Conservation (phyloP, 2,113 vertebrate genomes). For the Hymenochirus boettgeri region DNA sequence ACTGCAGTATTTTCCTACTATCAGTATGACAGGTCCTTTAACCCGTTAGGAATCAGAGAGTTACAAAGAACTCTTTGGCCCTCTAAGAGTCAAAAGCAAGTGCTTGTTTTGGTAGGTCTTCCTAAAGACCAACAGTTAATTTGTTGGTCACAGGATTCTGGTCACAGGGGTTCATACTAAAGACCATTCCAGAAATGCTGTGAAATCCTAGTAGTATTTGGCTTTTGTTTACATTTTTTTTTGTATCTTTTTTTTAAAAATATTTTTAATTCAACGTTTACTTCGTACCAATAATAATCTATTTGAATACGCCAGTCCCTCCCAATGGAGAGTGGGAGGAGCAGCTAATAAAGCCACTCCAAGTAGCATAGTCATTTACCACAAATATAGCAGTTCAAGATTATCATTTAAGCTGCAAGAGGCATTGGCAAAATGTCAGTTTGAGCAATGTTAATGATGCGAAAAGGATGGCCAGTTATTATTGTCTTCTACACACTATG, state of each 20-base stretch:
- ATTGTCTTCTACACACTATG: not conserved
- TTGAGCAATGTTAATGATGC: not conserved
- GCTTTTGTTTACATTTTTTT: conserved; percentile 2
- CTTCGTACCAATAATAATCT: not conserved
- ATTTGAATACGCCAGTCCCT: not conserved
- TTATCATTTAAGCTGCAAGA: conserved; percentile 13
- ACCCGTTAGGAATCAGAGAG: not conserved
- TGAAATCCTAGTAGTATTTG: conserved; percentile 8
- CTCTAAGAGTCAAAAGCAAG: conserved; percentile 1
- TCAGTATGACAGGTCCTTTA: not conserved
- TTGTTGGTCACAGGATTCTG: not conserved
- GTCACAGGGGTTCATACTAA: not conserved
- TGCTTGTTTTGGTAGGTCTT: conserved; percentile 13
- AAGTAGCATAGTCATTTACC: conserved; percentile 9
- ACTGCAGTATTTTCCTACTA: not conserved
- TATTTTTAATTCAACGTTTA: too few species aligned
- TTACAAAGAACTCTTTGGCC: too few species aligned
- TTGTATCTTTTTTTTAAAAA: too few species aligned
- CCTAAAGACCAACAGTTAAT: not conserved
- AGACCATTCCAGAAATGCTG: not conserved
- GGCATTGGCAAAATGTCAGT: conserved; percentile 18
- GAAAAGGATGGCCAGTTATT: not conserved
- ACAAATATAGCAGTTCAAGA: not conserved
- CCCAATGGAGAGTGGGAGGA: not conserved
- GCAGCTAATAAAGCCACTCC: not conserved